These are phyloP conservation scores for Gobio gobio DNA, from an alignment of 2,113 vertebrate species.

Conservation along the genomic window DNA sequence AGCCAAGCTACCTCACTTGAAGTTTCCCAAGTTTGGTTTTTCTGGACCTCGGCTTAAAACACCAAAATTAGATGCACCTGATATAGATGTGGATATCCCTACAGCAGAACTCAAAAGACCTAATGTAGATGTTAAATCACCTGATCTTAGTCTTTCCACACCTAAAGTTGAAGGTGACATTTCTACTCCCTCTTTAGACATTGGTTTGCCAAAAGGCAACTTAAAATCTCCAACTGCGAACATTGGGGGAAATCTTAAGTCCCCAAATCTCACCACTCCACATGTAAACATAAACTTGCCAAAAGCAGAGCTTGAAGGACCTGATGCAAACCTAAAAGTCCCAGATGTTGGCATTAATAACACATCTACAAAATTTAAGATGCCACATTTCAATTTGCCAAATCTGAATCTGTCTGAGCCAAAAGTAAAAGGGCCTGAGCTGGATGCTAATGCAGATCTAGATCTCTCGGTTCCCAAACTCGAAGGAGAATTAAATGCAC, in stretches of 20 bases:
- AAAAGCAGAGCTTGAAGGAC: slow-evolving; percentile 55
- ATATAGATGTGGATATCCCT: slow-evolving; percentile 52
- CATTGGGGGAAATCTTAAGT: slow-evolving; percentile 27
- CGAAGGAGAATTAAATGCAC: slow-evolving; percentile 44
- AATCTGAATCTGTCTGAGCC: slow-evolving; percentile 52
- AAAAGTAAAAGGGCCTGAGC: slow-evolving; percentile 54
- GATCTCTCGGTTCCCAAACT: slow-evolving; percentile 52
- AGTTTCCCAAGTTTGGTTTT: slow-evolving; percentile 62
- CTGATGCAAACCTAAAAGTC: slow-evolving; percentile 61
- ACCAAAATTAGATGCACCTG: slow-evolving; percentile 59
- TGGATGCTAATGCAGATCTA: slow-evolving; percentile 45
- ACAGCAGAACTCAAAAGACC: slow-evolving; percentile 41
- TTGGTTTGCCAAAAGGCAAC: slow-evolving; percentile 50
- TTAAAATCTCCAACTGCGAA: slow-evolving; percentile 45
- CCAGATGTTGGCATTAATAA: slow-evolving; percentile 59
- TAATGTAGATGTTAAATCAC: slow-evolving; percentile 48
- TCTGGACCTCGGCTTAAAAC: slow-evolving; percentile 58
- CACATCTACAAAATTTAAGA: slow-evolving; percentile 63
- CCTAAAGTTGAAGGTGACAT: slow-evolving; percentile 50
- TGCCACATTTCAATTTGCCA: slow-evolving; percentile 64
- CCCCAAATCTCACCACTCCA: slow-evolving; percentile 57
- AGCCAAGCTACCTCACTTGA: slow-evolving; percentile 60
- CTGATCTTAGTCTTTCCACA: slow-evolving; percentile 46
- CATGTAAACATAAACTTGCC: slow-evolving; percentile 61
- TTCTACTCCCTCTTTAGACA: slow-evolving; percentile 47